These are phyloP conservation scores for Eristalis arbustorum DNA, from an alignment of 2,888 invertebrate species.

Conservation along the genomic window DNA sequence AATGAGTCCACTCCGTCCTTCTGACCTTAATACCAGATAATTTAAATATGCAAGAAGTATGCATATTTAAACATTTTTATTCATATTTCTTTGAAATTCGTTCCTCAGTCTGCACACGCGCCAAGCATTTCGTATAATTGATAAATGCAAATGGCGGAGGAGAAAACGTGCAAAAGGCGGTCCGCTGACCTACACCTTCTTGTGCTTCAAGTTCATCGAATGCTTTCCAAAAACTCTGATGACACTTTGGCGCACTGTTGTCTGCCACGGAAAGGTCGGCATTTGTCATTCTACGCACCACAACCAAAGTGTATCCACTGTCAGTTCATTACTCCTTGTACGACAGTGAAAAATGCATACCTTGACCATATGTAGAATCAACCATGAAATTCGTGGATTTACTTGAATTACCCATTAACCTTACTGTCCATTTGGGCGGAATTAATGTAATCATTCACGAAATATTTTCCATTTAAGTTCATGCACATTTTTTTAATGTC, in stretches of 20 bases:
- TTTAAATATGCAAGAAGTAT: no score
- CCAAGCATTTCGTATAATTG: background rate
- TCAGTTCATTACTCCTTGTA: background rate
- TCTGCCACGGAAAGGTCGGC: background rate
- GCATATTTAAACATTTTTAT: no score
- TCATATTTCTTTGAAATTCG: no score
- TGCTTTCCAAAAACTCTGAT: background rate
- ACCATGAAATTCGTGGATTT: background rate
- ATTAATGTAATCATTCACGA: background rate
- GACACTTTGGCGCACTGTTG: background rate
- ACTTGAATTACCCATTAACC: background rate
- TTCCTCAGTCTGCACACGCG: no score
- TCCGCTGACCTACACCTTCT: background rate
- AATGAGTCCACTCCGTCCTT: no score
- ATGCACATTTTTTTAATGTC: conserved; percentile 26
- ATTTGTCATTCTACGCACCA: background rate
- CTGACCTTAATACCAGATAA: no score
- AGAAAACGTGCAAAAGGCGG: background rate
- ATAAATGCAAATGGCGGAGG: background rate
- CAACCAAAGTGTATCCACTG: background rate
- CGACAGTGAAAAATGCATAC: background rate
- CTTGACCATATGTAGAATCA: background rate
- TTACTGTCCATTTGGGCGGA: background rate
- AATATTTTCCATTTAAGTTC: background rate
- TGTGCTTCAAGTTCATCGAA: background rate